A percentile compares a stretch with the other conserved stretches of the same genome.
Evolutionary conservation across 2,113 vertebrate genomes (phyloP).

Genomic region (Ammospiza nelsoni): DNA sequence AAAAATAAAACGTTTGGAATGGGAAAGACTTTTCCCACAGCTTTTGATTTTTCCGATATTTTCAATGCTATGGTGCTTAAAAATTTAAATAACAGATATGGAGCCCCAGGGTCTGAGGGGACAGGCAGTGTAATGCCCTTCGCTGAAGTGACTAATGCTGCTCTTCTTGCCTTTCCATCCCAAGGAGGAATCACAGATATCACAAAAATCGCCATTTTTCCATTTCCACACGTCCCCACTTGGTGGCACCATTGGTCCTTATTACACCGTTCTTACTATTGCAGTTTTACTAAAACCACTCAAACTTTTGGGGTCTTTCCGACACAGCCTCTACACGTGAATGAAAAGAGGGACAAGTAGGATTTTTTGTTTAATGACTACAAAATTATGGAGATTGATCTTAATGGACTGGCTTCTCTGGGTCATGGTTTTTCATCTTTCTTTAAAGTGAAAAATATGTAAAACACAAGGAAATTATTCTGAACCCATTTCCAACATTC

Average conservation of each 20-base stretch:
- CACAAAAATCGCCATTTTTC: fast-evolving
- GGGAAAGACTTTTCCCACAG: background rate
- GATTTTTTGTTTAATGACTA: background rate
- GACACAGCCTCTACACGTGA: background rate
- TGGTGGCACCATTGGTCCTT: constrained; percentile 51
- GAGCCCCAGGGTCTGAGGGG: background rate
- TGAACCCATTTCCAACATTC: background rate
- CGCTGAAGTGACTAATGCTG: fast-evolving
- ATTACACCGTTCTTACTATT: fast-evolving
- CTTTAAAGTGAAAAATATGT: background rate
- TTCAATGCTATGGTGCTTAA: background rate
- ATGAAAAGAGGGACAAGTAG: background rate
- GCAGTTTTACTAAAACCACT: fast-evolving
- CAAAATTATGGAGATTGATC: constrained; percentile 30
- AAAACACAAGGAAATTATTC: background rate
- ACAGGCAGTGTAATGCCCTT: fast-evolving
- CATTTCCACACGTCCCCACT: fast-evolving
- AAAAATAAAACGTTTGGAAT: background rate
- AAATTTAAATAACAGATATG: background rate
- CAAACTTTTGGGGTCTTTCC: background rate
- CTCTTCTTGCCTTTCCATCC: background rate
- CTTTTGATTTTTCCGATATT: background rate
- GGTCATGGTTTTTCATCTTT: background rate
- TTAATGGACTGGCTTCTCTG: background rate
- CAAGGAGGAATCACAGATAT: fast-evolving